Percentiles rank a stretch among this genome's conserved stretches.
Conservation (phyloP, 2,113 vertebrate genomes). For the Pangasianodon hypophthalmus region DNA sequence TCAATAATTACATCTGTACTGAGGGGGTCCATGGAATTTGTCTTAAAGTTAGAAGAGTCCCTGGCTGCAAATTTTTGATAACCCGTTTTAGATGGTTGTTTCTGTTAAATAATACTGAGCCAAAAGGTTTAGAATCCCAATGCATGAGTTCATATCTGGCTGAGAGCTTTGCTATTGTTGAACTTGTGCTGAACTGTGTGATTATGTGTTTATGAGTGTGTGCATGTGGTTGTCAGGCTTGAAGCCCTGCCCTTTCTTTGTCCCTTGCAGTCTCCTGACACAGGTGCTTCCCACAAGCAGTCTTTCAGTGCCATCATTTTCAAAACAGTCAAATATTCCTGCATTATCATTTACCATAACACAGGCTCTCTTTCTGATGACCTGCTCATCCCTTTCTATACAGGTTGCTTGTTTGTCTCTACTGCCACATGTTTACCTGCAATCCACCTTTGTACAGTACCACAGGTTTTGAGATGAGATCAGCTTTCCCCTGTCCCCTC, state of each 20-base stretch:
- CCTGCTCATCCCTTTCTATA: constrained; percentile 19
- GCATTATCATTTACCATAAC: constrained; percentile 24
- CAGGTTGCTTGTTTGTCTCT: constrained; percentile 23
- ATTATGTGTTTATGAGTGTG: not conserved
- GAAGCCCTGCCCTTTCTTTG: constrained; percentile 13
- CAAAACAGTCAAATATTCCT: constrained; percentile 64
- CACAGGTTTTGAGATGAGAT: constrained; percentile 5
- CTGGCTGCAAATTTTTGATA: not conserved
- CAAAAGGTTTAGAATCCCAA: constrained; percentile 24
- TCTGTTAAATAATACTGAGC: not conserved
- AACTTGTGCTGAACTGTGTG: constrained; percentile 12
- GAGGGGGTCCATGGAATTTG: too few species aligned
- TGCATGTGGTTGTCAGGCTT: not conserved
- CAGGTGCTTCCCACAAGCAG: constrained; percentile 62
- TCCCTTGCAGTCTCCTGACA: constrained; percentile 20
- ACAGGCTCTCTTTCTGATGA: constrained; percentile 14
- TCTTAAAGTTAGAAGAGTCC: not conserved
- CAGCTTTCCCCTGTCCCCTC: constrained; percentile 45
- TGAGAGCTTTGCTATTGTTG: constrained; percentile 20
- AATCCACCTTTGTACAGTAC: not conserved
- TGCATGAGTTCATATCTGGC: constrained; percentile 15
- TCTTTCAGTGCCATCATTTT: constrained; percentile 64
- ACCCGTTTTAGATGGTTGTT: not conserved
- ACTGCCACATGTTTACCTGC: constrained; percentile 8
- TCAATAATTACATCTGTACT: not conserved